These are phyloP conservation scores for Enteromius trimaculatus DNA, from an alignment of 2,797 vertebrate genomes.

Conservation along the genomic window DNA sequence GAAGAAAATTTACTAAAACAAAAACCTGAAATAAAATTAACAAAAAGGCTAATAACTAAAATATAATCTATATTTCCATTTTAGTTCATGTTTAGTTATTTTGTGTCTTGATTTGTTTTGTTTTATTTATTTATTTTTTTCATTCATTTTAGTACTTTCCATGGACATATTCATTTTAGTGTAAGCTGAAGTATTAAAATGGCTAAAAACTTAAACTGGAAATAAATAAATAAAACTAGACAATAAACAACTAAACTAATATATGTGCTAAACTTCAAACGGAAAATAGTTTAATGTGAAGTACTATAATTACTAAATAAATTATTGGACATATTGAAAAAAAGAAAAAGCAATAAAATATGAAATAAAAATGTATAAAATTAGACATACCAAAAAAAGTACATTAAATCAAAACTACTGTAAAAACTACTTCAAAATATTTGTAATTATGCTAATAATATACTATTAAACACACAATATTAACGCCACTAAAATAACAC, in stretches of 20 bases:
- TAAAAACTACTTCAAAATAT: not conserved
- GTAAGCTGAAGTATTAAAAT: not conserved
- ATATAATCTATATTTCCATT: not conserved
- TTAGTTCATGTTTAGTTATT: not conserved
- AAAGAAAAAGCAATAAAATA: not conserved
- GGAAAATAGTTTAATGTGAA: not conserved
- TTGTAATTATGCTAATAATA: not conserved
- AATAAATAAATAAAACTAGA: not conserved
- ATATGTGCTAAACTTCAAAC: not conserved
- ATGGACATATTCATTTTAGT: not conserved
- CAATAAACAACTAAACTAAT: not conserved
- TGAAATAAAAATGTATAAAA: not conserved
- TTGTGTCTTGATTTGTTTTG: not conserved
- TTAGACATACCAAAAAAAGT: not conserved
- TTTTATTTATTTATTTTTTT: too few relatives aligned
- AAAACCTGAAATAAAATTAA: not conserved
- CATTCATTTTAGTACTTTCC: not conserved
- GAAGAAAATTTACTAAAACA: not conserved
- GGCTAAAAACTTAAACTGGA: not conserved
- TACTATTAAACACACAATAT: not conserved
- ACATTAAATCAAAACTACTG: not conserved
- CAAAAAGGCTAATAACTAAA: not conserved
- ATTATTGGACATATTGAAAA: not conserved
- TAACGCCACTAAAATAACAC: not conserved
- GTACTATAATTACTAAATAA: not conserved